Evolutionary conservation across 2,797 vertebrate genomes (phyloP).

Genomic region (Helicolenus hilgendorfi): DNA sequence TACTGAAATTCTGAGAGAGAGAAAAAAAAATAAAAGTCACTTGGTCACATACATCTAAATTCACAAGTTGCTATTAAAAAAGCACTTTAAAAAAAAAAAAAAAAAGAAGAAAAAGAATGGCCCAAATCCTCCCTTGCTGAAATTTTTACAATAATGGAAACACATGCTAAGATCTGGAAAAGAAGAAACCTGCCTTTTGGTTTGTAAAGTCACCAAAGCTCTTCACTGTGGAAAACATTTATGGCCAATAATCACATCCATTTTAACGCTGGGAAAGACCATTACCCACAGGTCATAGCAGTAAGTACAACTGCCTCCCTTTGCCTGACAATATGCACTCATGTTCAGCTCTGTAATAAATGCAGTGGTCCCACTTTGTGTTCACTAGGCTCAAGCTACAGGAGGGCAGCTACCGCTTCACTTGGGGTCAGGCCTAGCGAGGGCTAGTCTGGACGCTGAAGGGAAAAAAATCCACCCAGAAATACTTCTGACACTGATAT

Average conservation of each 20-base stretch:
- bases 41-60: conserved; percentile 61
- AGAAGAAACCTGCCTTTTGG: conserved; percentile 21
- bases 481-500: conserved; percentile 21
- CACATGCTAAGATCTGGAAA: conserved; percentile 31
- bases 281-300: conserved; percentile 79
- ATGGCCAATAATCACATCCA: conserved; percentile 2
- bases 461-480: conserved; percentile 38
- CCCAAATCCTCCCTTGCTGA: conserved; percentile 18
- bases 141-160: conserved; percentile 39
- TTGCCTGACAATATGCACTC: conserved; percentile 6
- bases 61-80: conserved; percentile 65
- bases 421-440: conserved; percentile 52
- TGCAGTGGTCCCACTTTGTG: conserved; percentile 18
- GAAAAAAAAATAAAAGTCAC: conserved; percentile 37
- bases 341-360: conserved; percentile 8
- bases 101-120: neutral
- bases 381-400: conserved; percentile 2
- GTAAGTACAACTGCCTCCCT: conserved; percentile 46
- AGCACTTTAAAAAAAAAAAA: conserved; percentile 34
- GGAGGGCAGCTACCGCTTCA: conserved; percentile 75
- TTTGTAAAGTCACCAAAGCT: conserved; percentile 24
- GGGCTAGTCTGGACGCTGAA: neutral
- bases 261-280: conserved; percentile 28
- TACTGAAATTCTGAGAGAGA: conserved; percentile 29
- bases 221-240: neutral